Evolutionary conservation across 2,888 invertebrate genomes (phyloP).

Genomic region (Melanostoma scalare): DNA sequence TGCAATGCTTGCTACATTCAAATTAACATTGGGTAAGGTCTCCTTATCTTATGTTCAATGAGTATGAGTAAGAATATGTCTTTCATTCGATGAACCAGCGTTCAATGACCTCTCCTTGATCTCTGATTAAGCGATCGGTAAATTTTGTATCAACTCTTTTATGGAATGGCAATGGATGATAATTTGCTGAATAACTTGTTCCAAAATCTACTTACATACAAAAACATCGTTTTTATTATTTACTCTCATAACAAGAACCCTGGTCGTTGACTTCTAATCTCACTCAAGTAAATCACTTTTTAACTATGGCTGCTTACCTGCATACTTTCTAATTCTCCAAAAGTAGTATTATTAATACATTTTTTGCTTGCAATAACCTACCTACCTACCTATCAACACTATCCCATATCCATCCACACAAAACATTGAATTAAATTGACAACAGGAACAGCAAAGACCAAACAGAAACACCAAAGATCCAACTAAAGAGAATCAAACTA

Average conservation of each 20-base stretch:
- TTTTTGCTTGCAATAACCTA: conserved; percentile 2
- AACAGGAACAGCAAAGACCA: conserved; percentile 1
- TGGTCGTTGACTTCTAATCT: conserved; percentile 29
- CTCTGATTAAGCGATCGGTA: conserved; percentile 32
- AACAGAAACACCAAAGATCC: not conserved
- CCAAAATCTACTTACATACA: not conserved
- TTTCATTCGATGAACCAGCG: not conserved
- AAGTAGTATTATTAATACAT: conserved; percentile 10
- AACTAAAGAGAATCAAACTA: conserved; percentile 28
- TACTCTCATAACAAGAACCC: not conserved
- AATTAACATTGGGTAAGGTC: conserved; percentile 38
- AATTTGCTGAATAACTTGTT: conserved; percentile 3
- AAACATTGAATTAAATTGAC: conserved; percentile 26
- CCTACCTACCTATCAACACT: not conserved
- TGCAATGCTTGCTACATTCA: not conserved
- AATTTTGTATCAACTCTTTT: conserved; percentile 3
- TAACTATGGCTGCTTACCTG: not conserved
- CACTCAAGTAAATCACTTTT: not conserved
- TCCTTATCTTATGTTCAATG: conserved; percentile 11
- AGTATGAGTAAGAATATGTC: not conserved
- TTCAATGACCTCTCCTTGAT: conserved; percentile 25
- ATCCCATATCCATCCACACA: not conserved
- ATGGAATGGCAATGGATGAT: not conserved
- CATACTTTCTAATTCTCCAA: conserved; percentile 26
- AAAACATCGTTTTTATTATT: not conserved